Percentiles rank a stretch among this genome's conserved stretches.
These are phyloP conservation scores for Dufourea novaeangliae DNA, from an alignment of 1,140 invertebrate genomes.

Conservation along the genomic window DNA sequence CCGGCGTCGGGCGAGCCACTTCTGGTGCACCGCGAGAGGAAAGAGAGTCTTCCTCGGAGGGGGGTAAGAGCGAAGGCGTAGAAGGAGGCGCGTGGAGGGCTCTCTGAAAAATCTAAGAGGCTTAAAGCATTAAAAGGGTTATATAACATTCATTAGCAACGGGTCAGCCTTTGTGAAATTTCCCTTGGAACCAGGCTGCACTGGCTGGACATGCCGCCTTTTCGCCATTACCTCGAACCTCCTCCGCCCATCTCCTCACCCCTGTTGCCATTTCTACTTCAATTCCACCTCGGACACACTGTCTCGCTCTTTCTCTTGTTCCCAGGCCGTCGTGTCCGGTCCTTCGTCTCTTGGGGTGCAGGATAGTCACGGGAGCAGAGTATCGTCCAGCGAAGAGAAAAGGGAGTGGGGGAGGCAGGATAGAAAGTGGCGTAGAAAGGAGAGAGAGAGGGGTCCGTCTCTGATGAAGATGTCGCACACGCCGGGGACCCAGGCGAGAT, in stretches of 20 bases:
- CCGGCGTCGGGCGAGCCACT: constrained; percentile 49
- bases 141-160: constrained; percentile 82
- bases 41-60: constrained; percentile 45
- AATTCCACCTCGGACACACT: not conserved
- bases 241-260: not conserved
- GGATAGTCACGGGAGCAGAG: constrained; percentile 57
- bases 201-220: constrained; percentile 49
- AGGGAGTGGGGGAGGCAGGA: constrained; percentile 44
- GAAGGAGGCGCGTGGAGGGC: constrained; percentile 68
- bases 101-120: constrained; percentile 82
- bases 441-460: constrained; percentile 58
- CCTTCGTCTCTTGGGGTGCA: constrained; percentile 57
- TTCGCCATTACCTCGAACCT: constrained; percentile 26
- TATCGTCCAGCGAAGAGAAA: constrained; percentile 50
- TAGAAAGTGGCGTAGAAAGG: constrained; percentile 59
- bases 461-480: constrained; percentile 82
- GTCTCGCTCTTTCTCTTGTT: constrained; percentile 36
- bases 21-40: constrained; percentile 62
- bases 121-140: constrained; percentile 82
- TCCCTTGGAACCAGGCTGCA: constrained; percentile 72
- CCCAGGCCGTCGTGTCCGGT: constrained; percentile 17
- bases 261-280: constrained; percentile 7
- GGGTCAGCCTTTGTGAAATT: constrained; percentile 81
- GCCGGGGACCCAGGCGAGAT: constrained; percentile 79
- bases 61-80: constrained; percentile 32